These are phyloP conservation scores for Bilobella aurantiaca DNA, from an alignment of 1,140 invertebrate species.

Conservation along the genomic window DNA sequence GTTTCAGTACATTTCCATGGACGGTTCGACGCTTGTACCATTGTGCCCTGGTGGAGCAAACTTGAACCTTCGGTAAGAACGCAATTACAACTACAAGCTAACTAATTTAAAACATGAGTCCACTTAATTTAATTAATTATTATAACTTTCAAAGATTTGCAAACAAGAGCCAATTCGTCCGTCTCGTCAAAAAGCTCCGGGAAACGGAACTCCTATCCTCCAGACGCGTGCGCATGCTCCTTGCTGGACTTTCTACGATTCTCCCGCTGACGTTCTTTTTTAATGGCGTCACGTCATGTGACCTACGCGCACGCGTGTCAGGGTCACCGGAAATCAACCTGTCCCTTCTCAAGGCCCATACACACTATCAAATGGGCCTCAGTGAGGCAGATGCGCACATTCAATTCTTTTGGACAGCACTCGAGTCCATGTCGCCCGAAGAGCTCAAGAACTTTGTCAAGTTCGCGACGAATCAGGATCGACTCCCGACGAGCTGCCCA, in stretches of 20 bases:
- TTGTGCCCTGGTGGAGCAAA: constrained; percentile 37
- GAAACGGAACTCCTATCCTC: constrained; percentile 37
- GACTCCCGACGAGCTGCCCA: constrained; percentile 14
- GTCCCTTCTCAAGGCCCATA: constrained; percentile 41
- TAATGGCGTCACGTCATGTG: constrained; percentile 37
- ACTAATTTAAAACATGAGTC: background rate
- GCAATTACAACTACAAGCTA: background rate
- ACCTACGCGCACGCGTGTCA: constrained; percentile 40
- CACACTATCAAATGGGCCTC: constrained; percentile 43
- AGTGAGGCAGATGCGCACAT: constrained; percentile 41
- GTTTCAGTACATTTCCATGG: constrained; percentile 17
- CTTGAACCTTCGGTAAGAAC: constrained; percentile 32
- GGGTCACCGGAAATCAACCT: constrained; percentile 40
- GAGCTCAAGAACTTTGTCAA: constrained; percentile 42
- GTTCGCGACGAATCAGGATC: constrained; percentile 36
- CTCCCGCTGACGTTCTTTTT: constrained; percentile 39
- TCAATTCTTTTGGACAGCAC: constrained; percentile 41
- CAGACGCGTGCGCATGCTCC: constrained; percentile 36
- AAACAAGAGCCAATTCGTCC: constrained; percentile 39
- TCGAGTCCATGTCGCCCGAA: constrained; percentile 40
- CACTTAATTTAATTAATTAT: no score
- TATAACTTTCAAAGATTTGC: constrained; percentile 20
- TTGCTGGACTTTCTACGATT: constrained; percentile 39
- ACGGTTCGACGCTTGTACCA: constrained; percentile 38
- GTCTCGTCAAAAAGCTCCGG: constrained; percentile 38